Evolutionary conservation across 2,888 invertebrate species (phyloP), one percentile per base, ranked within the genome.

Genomic region (Hirudinaria manillensis): DNA sequence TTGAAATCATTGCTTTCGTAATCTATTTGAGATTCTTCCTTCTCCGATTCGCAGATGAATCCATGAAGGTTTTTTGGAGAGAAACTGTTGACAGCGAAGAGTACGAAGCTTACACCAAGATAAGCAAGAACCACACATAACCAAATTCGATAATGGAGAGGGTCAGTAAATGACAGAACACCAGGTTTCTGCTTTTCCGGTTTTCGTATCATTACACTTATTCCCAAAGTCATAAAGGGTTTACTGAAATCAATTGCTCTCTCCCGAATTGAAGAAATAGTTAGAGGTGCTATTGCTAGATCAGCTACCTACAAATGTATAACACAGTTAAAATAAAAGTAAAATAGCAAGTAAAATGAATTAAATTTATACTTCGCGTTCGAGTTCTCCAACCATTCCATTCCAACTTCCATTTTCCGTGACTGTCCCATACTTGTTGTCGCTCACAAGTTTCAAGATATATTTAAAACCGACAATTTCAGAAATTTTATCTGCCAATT

Each of bases 111-210:
- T 74, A 97, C 97, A 67, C 94, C 95, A 79, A 96, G 91, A 86
- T 94, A 97, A 79, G 95, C 94, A 86, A 96, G 87, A 78, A 89
- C 88, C 77, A 89, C 88, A 85, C 90, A 90, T 85, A 94, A 92
- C 97, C 98, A 98, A 85, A 98, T 96, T 87, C 95, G 96, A 84
- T 93, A 93, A 78, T 95, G 94, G 79, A 99, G 89, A 38, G 99
- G 99, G 86, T 93, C 92, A 85, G 99, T 90, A 87, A 99, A 99
- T 83, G 96, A 96, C 87, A 99, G 97, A 55, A 98, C 94, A 65
- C 94, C 94, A 19, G 95, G 92, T 83, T 92, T 91, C 86, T 93
- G 93, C 86, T 93, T 94, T 81, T 93, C 89, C 21, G 93, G 93
- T 84, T 92, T 94, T 87, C 93, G 93, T 83, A 93, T 92, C 92